A percentile compares a stretch with the other conserved stretches of the same genome.
Evolutionary conservation across 1,140 invertebrate species (phyloP).

Genomic region (Drosophila ficusphila): DNA sequence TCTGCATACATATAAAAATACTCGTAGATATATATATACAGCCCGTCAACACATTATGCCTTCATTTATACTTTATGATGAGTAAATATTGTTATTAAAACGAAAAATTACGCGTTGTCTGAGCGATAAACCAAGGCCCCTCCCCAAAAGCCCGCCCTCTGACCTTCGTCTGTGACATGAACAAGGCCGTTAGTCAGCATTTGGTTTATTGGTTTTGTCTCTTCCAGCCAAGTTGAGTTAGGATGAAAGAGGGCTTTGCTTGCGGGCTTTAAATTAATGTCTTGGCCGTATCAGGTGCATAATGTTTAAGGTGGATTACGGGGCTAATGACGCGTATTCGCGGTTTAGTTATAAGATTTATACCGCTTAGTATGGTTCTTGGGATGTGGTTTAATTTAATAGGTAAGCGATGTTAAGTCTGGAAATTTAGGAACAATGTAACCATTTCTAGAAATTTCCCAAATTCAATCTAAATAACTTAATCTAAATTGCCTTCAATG

Average conservation of each 20-base stretch:
- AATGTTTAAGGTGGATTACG: conserved; percentile 40
- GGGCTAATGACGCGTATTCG: conserved; percentile 40
- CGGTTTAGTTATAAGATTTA: conserved; percentile 56
- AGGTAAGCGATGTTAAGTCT: neutral
- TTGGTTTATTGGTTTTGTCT: conserved; percentile 60
- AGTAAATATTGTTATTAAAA: conserved; percentile 68
- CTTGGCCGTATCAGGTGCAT: conserved; percentile 33
- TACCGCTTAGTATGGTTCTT: conserved; percentile 35
- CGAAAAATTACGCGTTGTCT: conserved; percentile 51
- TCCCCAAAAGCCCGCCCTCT: neutral
- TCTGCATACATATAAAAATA: neutral
- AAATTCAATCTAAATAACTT: too few species aligned
- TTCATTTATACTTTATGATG: conserved; percentile 67
- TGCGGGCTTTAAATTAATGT: conserved; percentile 53
- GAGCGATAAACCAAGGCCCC: conserved; percentile 39
- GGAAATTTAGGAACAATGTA: neutral
- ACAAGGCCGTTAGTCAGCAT: conserved; percentile 44
- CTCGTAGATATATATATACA: neutral
- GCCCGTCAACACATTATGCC: conserved; percentile 63
- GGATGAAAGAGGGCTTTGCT: conserved; percentile 8
- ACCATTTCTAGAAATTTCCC: too few species aligned
- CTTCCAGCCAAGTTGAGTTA: conserved; percentile 12
- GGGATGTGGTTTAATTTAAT: neutral
- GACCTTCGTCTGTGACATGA: conserved; percentile 21
- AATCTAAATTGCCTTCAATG: too few species aligned